Percentiles rank a stretch among this genome's conserved stretches.
Evolutionary conservation across 2,888 invertebrate species (phyloP).

Genomic region (Sarcophaga rosellei): DNA sequence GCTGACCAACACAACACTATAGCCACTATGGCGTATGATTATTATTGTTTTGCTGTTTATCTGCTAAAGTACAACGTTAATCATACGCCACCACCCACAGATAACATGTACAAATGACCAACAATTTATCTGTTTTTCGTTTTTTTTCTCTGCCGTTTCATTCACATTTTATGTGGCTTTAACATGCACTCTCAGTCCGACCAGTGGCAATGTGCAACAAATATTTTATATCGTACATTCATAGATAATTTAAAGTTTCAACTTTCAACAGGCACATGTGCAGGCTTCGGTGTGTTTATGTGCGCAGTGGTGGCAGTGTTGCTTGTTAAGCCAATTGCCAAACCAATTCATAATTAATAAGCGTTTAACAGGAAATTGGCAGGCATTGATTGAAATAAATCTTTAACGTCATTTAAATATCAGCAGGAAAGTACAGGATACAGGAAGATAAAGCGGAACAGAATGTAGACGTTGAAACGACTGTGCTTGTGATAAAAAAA

Average conservation of each 20-base stretch:
- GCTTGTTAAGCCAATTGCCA: conserved; percentile 20
- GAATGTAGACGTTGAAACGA: too few species aligned
- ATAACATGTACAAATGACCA: not conserved
- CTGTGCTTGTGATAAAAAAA: too few species aligned
- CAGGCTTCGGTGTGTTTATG: not conserved
- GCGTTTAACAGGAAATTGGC: conserved; percentile 19
- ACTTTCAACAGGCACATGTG: conserved; percentile 1
- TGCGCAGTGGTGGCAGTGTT: not conserved
- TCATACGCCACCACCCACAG: conserved; percentile 34
- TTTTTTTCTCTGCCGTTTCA: too few species aligned
- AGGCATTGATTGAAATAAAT: conserved; percentile 3
- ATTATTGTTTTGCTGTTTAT: conserved; percentile 16
- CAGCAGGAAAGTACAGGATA: too few species aligned
- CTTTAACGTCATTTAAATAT: not conserved
- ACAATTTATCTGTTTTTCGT: too few species aligned
- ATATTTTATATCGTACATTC: not conserved
- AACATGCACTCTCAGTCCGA: not conserved
- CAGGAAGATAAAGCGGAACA: too few species aligned
- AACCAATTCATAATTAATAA: conserved; percentile 36
- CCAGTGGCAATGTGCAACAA: not conserved
- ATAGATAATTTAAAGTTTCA: conserved; percentile 6
- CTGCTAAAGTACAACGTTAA: conserved; percentile 11
- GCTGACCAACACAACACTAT: not conserved
- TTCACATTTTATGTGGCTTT: too few species aligned
- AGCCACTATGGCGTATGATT: conserved; percentile 20